These are phyloP conservation scores for Bufo gargarizans DNA, from an alignment of 2,113 vertebrate species.

Conservation along the genomic window DNA sequence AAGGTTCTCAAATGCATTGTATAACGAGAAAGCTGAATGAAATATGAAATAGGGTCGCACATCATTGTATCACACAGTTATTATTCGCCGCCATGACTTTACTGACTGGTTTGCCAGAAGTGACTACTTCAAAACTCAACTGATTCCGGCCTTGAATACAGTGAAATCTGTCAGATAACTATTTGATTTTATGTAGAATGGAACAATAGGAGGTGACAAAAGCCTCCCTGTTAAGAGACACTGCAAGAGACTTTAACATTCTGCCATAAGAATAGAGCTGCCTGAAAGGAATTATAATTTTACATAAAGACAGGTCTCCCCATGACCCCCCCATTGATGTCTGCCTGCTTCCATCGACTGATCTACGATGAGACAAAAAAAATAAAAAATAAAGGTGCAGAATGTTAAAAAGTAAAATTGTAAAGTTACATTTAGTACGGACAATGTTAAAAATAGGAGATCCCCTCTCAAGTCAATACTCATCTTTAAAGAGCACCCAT, in stretches of 20 bases:
- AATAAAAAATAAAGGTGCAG: background rate
- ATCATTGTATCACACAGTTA: background rate
- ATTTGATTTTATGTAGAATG: constrained; percentile 6
- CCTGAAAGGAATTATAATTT: background rate
- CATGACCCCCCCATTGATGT: background rate
- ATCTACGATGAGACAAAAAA: background rate
- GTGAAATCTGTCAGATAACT: background rate
- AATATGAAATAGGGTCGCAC: background rate
- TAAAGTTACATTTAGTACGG: background rate
- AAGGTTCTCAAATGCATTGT: background rate
- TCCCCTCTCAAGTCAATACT: background rate
- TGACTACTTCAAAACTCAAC: background rate
- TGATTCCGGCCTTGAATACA: background rate
- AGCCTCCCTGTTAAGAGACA: background rate
- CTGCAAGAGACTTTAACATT: background rate
- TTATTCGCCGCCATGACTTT: background rate
- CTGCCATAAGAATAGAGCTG: background rate
- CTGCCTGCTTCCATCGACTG: background rate
- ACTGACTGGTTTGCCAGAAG: background rate
- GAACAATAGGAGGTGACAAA: background rate
- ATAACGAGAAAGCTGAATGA: background rate
- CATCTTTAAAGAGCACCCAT: no score
- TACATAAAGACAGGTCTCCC: background rate
- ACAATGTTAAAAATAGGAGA: background rate
- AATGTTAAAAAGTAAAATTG: background rate